A percentile compares a stretch with the other conserved stretches of the same genome.
phyloP scores from a whole-genome alignment of 1,140 invertebrate species.

The Trinorchestia longiramus region DNA sequence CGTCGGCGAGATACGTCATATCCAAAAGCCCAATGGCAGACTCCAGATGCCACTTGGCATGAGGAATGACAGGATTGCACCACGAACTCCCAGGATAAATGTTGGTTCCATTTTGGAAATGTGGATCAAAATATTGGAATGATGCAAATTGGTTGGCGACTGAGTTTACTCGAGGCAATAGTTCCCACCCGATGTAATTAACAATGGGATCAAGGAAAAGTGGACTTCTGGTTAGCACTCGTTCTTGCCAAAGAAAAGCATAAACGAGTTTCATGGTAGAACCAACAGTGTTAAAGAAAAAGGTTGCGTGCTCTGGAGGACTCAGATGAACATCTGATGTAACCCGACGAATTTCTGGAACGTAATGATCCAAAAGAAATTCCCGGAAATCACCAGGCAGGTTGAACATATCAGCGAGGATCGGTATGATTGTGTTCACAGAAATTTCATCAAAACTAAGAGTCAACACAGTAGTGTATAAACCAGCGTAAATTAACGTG shows the following conservation, averaged over 20 bases:
- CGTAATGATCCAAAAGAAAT: not conserved
- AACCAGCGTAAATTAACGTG: slow-evolving; percentile 35
- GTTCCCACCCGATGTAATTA: slow-evolving; percentile 1
- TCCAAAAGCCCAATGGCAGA: slow-evolving; percentile 8
- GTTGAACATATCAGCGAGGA: not conserved
- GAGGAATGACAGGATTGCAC: slow-evolving; percentile 22
- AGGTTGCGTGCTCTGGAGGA: not conserved
- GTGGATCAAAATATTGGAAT: slow-evolving; percentile 27
- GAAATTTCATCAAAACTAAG: not conserved
- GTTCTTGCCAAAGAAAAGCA: slow-evolving; percentile 29
- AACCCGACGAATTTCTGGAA: slow-evolving; percentile 13
- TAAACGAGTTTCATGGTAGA: slow-evolving; percentile 25
- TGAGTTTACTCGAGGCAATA: not conserved
- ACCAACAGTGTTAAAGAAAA: not conserved
- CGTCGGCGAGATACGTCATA: slow-evolving; percentile 1
- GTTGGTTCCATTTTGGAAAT: slow-evolving; percentile 25
- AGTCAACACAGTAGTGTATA: not conserved
- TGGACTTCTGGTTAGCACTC: not conserved
- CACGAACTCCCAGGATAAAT: not conserved
- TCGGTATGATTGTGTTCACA: not conserved
- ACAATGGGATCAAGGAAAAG: slow-evolving; percentile 11
- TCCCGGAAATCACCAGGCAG: not conserved
- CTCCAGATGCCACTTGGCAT: slow-evolving; percentile 32
- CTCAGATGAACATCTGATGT: not conserved
- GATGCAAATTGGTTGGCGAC: not conserved